Evolutionary conservation across 2,888 invertebrate species (phyloP), one percentile per base, ranked within the genome.

Genomic region (Andrena bicolor): DNA sequence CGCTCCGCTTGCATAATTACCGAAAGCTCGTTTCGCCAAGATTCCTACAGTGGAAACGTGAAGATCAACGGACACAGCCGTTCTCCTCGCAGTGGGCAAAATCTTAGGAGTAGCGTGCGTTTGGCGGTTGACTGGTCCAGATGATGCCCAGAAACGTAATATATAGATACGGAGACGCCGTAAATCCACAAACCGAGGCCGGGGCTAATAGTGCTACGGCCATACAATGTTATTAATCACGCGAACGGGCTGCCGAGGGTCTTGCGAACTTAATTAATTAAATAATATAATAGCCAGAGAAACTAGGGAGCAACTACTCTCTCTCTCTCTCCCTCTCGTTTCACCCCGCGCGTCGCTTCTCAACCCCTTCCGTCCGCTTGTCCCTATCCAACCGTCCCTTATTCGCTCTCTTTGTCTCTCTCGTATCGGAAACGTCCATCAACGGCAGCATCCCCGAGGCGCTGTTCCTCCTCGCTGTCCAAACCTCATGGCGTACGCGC

Each of bases 351-450:
- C 65, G 41, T 4, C 23, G 56, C 60, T 56, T 26, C 76, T 74
- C 32, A 30, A 30, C 66, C 23, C 60, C 48, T 32, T 49, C 41
- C 48, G 48, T 23, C 68, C 32, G 28, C 35, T 28, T 61, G 56
- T 53, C 61, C 61, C 77, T 72, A 35, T 71, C 60, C 71, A 41
- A 23, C 60, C 73, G 49, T 74, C 70, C 72, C 70, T 61, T 76
- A 35, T 74, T 75, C 79, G n/a, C 32, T 65, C 76, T 63, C 83
- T 72, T 68, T 61, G 64, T 76, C 82, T 80, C 84, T 83, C 84
- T 78, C 87, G 88, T 92, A 93, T 93, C 93, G 91, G 91, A 92
- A 91, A 91, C 92, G 92, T 93, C 93, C 90, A 93, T 93, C 93
- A 93, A 84, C 90, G 82, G 88, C 92, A 92, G 88, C 89, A 89